Evolutionary conservation across 2,797 vertebrate species (phyloP), one percentile per base, ranked within the genome.

Genomic region (Meriones psammophilus): DNA sequence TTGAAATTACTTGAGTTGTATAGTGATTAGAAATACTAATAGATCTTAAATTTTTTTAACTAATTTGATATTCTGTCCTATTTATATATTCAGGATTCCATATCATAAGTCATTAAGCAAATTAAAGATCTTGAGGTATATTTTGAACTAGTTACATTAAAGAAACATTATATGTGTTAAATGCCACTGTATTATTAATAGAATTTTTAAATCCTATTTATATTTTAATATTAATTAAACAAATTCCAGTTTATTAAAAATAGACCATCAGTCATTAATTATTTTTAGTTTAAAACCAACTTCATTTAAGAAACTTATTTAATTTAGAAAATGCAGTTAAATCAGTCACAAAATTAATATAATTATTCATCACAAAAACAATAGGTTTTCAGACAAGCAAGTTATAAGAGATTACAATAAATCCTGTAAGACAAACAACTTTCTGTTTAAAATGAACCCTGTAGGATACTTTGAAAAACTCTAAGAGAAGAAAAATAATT

Each of bases 251-350:
- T 94, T 85, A 60, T 88, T 88, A 81, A 79, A 91, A 46, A 94
- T 69, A 92, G 14, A 76, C 83, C 30, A 1, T 77, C 89, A 87
- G 36, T 77, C 83, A 89, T 33, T 76, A 94, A 95, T 94, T 46
- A 83, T 54, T 94, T 92, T 91, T 94, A 88, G 50, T 71, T 24
- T 14, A 58, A 95, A 96, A 66, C 17, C 26, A 36, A 76, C 73
- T 87, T n/a, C 62, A 54, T 92, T 94, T 92, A 88, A 74, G 39
- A 96, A 96, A 87, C 8, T 66, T 77, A 26, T n/a, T 79, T 96
- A 94, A 97, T 92, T 96, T 91, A 89, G 39, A 33, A 54, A 92
- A 92, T 78, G 8, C 69, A 10, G 26, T 94, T 97, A 92, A 96
- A 91, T 92, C 93, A 94, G 36, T 94, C 17, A 94, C 69, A 91